Conservation (phyloP, 2,797 vertebrate species). For the Astyanax mexicanus region DNA sequence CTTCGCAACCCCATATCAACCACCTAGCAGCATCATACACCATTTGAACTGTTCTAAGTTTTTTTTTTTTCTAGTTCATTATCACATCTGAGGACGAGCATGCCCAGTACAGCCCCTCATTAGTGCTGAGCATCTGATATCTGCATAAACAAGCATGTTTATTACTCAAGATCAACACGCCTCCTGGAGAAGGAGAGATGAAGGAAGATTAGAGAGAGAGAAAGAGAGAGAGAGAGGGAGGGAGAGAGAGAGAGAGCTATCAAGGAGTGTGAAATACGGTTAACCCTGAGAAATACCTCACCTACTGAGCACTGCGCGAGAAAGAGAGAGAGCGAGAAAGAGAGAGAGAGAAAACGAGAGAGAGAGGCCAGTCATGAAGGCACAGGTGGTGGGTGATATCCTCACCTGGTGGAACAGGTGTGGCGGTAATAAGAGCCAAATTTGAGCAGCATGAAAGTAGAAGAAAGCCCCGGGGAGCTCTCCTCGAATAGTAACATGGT, state of each 20-base stretch:
- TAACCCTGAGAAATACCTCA: neutral
- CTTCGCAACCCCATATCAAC: no score
- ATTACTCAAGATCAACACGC: neutral
- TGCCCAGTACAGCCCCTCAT: neutral
- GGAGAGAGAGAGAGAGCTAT: neutral
- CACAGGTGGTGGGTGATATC: constrained; percentile 23
- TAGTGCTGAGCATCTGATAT: neutral
- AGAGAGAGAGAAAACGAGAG: neutral
- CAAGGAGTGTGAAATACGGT: neutral
- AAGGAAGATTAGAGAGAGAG: neutral
- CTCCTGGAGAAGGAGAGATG: neutral
- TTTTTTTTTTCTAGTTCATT: neutral
- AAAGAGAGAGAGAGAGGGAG: neutral
- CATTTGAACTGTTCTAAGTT: no score
- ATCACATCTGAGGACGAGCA: neutral
- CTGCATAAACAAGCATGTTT: neutral
- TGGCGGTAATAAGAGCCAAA: neutral
- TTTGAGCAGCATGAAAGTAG: neutral
- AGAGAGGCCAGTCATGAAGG: neutral
- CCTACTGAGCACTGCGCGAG: neutral
- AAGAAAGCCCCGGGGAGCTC: neutral
- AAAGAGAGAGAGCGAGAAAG: neutral
- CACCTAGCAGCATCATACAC: no score
- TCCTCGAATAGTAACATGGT: neutral
- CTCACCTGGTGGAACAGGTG: constrained; percentile 8